Base-by-base conservation (phyloP, 1,140 invertebrate genomes). In the Chionoecetes opilio region DNA sequence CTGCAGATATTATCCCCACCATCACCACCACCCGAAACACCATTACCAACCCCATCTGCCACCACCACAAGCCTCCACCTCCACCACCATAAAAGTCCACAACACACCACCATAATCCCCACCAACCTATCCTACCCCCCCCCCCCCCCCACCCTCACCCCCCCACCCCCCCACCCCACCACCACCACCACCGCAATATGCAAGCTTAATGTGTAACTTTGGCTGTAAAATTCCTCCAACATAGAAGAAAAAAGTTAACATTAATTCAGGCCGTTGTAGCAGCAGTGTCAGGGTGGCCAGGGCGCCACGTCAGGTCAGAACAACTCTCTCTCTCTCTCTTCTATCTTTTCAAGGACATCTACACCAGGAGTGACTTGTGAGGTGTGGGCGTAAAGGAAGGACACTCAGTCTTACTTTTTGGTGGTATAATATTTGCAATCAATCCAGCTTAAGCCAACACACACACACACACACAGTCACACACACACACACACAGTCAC, bases 121-220 rank as follows among this genome's bases (percentile, higher is more conserved):
- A 75, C 21, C 63, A 75, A 53, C 63, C 63, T 75, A 26, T n/a
- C 63, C 63, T 75, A 26, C 21, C 8, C 63, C 63, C 26, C 63
- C 63, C 6, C 63, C 63, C 0, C 21, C 21, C 41, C 41, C 21
- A 75, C 63, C 63, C 26, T 26, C 26, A 75, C 63, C 26, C n/a
- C n/a, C n/a, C n/a, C 63, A 75, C 63, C 63, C 11, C 41, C 41
- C 63, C 63, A 75, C 63, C 63, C 6, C 63, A 75, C 63, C 26
- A 75, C 8, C 21, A 11, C 63, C 63, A 75, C 63, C 2, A 26
- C 63, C 63, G 63, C 63, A 75, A 75, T 75, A 75, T 75, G 63
- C 63, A 75, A 75, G 63, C n/a, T 75, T 75, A 75, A 75, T 75
- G 63, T 75, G 21, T n/a, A 75, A 75, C 63, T 75, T 75, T n/a